These are phyloP conservation scores for Lophius piscatorius DNA, from an alignment of 2,113 vertebrate genomes.

Conservation along the genomic window DNA sequence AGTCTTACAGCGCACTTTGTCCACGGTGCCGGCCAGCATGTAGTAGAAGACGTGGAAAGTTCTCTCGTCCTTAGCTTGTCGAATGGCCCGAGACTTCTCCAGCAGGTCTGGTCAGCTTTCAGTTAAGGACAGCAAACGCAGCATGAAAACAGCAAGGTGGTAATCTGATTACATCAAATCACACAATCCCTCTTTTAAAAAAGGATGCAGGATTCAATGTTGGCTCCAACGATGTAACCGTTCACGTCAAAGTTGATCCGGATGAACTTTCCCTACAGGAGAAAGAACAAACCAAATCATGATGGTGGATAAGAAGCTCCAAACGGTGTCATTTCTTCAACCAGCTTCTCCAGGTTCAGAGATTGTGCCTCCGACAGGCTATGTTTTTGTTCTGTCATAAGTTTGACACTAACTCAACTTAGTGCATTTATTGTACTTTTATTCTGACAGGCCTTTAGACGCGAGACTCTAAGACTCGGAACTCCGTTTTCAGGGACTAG, in stretches of 20 bases:
- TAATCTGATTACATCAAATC: too few relatives aligned
- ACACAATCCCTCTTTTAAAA: too few relatives aligned
- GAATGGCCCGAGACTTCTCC: constrained; percentile 90
- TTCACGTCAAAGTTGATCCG: constrained; percentile 99
- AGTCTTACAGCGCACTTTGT: constrained; percentile 83
- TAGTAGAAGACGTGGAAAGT: constrained; percentile 92
- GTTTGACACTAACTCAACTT: too few relatives aligned
- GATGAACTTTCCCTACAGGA: constrained; percentile 93
- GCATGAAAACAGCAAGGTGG: not conserved
- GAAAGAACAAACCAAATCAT: not conserved
- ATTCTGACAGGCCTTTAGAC: not conserved
- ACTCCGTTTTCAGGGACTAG: not conserved
- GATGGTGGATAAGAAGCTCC: not conserved
- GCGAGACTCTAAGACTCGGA: too few relatives aligned
- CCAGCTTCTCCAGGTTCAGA: too few relatives aligned
- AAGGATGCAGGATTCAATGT: constrained; percentile 98
- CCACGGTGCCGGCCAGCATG: constrained; percentile 85
- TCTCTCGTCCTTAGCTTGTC: constrained; percentile 89
- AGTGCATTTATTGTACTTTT: not conserved
- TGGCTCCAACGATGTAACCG: constrained; percentile 97
- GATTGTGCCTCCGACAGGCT: too few relatives aligned
- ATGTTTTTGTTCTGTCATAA: too few relatives aligned
- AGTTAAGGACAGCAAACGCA: constrained; percentile 70
- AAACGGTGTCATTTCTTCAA: too few relatives aligned
- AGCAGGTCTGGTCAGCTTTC: constrained; percentile 80